Evolutionary conservation across 2,113 vertebrate species (phyloP).

Genomic region (Brachyhypopomus occidentalis): DNA sequence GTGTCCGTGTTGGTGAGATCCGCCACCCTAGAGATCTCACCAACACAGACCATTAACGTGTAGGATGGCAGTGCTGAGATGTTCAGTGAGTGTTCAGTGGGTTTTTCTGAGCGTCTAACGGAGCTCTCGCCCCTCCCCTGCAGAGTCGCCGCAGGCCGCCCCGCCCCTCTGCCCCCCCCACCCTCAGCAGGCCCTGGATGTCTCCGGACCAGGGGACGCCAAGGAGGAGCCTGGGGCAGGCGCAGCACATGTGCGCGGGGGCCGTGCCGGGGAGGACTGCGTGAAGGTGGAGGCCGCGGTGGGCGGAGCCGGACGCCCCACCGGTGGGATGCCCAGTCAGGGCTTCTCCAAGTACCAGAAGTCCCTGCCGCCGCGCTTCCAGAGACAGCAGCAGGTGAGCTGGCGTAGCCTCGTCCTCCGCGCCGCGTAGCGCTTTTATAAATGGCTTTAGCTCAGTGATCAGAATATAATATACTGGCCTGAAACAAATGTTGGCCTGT

Average conservation of each 20-base stretch:
- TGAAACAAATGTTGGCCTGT: neutral
- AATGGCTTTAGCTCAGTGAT: neutral
- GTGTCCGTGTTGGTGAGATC: no score
- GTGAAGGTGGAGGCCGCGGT: conserved; percentile 75
- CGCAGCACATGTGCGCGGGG: conserved; percentile 63
- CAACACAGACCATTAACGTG: no score
- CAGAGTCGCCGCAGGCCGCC: conserved; percentile 73
- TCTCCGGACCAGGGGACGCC: conserved; percentile 70
- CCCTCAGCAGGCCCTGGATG: conserved; percentile 63
- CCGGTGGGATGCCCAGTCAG: conserved; percentile 67
- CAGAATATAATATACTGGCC: neutral
- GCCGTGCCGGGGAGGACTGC: conserved; percentile 64
- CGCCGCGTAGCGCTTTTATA: no score
- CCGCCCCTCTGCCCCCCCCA: conserved; percentile 68
- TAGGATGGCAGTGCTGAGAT: no score
- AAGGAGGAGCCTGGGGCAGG: conserved; percentile 72
- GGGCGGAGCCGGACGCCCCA: conserved; percentile 69
- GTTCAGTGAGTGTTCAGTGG: no score
- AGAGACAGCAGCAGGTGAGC: conserved; percentile 90
- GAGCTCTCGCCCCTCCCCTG: conserved; percentile 41
- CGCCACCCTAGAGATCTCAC: no score
- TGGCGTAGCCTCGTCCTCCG: no score
- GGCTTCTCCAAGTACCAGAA: conserved; percentile 93
- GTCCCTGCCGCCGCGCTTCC: conserved; percentile 89
- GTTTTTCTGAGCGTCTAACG: no score